These are phyloP conservation scores for Furcula furcula DNA, from an alignment of 2,888 invertebrate genomes.

Conservation along the genomic window DNA sequence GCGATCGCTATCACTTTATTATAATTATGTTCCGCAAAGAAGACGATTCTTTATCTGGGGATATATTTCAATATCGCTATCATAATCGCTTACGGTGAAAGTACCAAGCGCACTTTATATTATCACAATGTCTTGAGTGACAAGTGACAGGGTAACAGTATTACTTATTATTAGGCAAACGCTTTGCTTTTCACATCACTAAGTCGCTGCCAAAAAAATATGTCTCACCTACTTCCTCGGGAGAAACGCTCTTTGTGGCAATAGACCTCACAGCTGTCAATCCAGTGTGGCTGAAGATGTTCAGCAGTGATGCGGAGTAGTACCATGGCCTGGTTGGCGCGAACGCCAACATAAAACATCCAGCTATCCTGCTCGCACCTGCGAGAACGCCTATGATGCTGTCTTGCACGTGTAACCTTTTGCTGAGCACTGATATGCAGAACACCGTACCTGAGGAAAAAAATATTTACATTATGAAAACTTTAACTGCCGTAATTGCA, in stretches of 20 bases:
- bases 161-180: no score
- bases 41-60: no score
- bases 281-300: constrained; percentile 78
- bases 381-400: constrained; percentile 71
- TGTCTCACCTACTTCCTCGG: constrained; percentile 77
- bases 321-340: constrained; percentile 70
- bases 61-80: no score
- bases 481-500: neutral
- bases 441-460: constrained; percentile 64
- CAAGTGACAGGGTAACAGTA: no score
- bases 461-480: neutral
- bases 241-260: constrained; percentile 78
- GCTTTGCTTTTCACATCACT: no score
- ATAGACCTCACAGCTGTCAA: constrained; percentile 81
- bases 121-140: no score
- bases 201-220: no score
- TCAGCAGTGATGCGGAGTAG: constrained; percentile 73
- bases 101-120: no score
- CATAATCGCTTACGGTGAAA: no score
- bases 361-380: constrained; percentile 77
- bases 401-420: constrained; percentile 67
- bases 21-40: no score
- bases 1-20: no score
- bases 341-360: constrained; percentile 76
- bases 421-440: constrained; percentile 72